Percentiles rank a stretch among this genome's conserved stretches.
Evolutionary conservation across 1,140 invertebrate genomes (phyloP).

Genomic region (Apis florea): DNA sequence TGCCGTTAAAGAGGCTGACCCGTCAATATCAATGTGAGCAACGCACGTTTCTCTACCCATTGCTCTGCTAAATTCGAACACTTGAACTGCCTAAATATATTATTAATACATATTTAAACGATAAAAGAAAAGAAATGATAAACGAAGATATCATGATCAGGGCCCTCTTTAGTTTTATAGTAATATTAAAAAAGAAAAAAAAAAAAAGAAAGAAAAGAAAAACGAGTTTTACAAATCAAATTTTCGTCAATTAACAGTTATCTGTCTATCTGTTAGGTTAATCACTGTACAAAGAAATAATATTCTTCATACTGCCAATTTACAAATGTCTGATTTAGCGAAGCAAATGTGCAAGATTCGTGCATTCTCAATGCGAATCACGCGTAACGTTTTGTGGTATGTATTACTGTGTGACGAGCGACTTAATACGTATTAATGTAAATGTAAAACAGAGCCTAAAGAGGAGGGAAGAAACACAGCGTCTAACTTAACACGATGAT

Average conservation of each 20-base stretch:
- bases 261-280: not conserved
- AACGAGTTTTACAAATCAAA: too few species aligned
- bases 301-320: not conserved
- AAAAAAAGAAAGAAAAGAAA: not conserved
- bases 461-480: conserved; percentile 13
- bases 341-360: not conserved
- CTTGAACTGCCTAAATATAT: too few species aligned
- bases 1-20: conserved; percentile 54
- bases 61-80: not conserved
- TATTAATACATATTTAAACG: too few species aligned
- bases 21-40: not conserved
- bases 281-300: not conserved
- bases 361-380: not conserved
- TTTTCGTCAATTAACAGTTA: too few species aligned
- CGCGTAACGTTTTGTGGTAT: not conserved
- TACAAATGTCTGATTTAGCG: not conserved
- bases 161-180: too few species aligned
- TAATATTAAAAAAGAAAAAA: not conserved
- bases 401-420: conserved; percentile 46
- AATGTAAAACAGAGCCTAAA: conserved; percentile 43
- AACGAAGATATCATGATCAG: too few species aligned
- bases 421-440: conserved; percentile 32
- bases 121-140: not conserved
- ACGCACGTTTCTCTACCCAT: conserved; percentile 29
- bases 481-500: conserved; percentile 14